Evolutionary conservation across 1,140 invertebrate genomes (phyloP).

Genomic region (Andricus grossulariae): DNA sequence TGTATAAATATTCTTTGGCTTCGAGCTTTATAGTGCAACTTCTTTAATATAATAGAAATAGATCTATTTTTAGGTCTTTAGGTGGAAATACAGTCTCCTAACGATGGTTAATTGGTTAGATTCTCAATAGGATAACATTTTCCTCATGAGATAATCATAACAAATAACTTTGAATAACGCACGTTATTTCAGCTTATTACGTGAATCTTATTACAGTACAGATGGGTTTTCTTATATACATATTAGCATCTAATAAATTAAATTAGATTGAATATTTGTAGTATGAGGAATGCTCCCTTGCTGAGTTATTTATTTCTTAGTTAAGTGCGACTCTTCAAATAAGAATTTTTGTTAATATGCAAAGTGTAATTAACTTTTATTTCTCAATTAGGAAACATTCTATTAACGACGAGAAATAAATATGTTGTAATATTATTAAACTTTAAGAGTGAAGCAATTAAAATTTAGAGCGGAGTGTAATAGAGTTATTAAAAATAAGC

Average conservation of each 20-base stretch:
- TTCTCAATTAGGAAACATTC: constrained; percentile 2
- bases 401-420: constrained; percentile 10
- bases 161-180: constrained; percentile 13
- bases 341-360: background rate
- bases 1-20: background rate
- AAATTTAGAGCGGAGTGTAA: too few relatives aligned
- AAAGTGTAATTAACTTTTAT: background rate
- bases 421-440: background rate
- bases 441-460: background rate
- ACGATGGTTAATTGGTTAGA: constrained; percentile 6
- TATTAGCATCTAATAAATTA: too few relatives aligned
- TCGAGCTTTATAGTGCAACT: background rate
- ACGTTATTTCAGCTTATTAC: background rate
- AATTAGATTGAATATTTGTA: too few relatives aligned
- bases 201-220: background rate
- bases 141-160: background rate
- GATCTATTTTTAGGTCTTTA: too few relatives aligned
- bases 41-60: background rate
- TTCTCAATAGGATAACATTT: background rate
- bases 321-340: background rate
- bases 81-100: background rate
- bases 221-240: background rate
- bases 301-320: too few relatives aligned
- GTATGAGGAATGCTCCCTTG: too few relatives aligned
- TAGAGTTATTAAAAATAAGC: too few relatives aligned